These are phyloP conservation scores for Pachymerium ferrugineum DNA, from an alignment of 2,888 invertebrate species.

Conservation along the genomic window DNA sequence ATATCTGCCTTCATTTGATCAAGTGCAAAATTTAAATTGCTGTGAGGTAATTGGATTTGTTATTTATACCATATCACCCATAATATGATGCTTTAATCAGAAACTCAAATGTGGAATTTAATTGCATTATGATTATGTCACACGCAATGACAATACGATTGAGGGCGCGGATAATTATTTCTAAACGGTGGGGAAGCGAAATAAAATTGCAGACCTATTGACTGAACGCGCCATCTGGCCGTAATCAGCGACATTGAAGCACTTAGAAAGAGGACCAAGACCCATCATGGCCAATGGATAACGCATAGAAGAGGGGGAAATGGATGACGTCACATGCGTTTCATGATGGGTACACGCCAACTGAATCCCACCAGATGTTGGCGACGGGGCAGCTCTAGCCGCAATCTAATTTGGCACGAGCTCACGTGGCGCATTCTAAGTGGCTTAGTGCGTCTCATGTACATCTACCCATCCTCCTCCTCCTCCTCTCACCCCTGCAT, in stretches of 20 bases:
- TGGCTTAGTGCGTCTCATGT: conserved; percentile 27
- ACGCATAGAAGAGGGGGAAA: not conserved
- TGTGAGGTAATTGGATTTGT: no score
- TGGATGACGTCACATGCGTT: not conserved
- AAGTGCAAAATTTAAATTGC: no score
- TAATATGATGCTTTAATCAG: not conserved
- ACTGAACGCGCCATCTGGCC: conserved; percentile 10
- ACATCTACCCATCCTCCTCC: not conserved
- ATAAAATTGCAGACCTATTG: conserved; percentile 17
- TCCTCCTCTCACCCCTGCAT: not conserved
- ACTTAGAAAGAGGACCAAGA: no score
- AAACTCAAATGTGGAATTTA: no score
- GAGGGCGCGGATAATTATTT: conserved; percentile 22
- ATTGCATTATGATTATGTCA: conserved; percentile 16
- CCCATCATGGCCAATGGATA: conserved; percentile 17
- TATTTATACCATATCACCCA: no score
- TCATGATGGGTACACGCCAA: conserved; percentile 20
- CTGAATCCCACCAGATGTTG: conserved; percentile 24
- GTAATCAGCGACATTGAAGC: conserved; percentile 15
- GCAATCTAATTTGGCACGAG: conserved; percentile 26
- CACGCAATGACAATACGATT: not conserved
- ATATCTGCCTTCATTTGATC: no score
- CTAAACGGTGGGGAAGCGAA: not conserved
- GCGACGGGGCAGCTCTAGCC: conserved; percentile 21
- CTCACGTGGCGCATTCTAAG: conserved; percentile 23